phyloP scores from a whole-genome alignment of 2,888 invertebrate genomes.

The Caenorhabditis zanzibari region DNA sequence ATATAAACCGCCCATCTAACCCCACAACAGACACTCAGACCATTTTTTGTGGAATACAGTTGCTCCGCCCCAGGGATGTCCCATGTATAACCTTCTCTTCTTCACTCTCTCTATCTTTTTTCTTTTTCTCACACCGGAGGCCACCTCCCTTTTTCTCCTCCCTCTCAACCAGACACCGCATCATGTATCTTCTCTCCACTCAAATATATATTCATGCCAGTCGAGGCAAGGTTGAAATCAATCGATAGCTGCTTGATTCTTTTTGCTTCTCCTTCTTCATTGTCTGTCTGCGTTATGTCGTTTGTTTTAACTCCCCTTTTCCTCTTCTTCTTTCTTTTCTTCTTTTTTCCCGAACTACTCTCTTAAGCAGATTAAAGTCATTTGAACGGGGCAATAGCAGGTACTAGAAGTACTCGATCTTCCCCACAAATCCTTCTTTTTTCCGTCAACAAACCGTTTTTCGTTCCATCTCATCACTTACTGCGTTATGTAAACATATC shows the following conservation, averaged over 20 bases:
- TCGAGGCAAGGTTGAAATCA: conserved; percentile 30
- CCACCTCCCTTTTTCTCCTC: conserved; percentile 26
- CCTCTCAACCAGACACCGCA: conserved; percentile 49
- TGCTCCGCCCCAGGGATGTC: conserved; percentile 51
- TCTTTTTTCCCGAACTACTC: conserved; percentile 27
- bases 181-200: conserved; percentile 37
- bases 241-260: conserved; percentile 55
- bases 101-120: conserved; percentile 36
- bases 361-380: conserved; percentile 47
- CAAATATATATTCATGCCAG: conserved; percentile 59
- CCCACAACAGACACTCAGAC: conserved; percentile 12
- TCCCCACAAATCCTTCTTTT: neutral
- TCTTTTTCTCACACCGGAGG: conserved; percentile 25
- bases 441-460: conserved; percentile 39
- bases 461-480: conserved; percentile 32
- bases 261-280: conserved; percentile 31
- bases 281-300: conserved; percentile 14
- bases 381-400: conserved; percentile 37
- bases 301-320: conserved; percentile 21
- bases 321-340: conserved; percentile 3
- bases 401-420: conserved; percentile 51
- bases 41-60: conserved; percentile 9
- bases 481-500: conserved; percentile 47
- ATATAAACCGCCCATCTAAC: conserved; percentile 58
- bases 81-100: conserved; percentile 52